Percentiles rank a stretch among this genome's conserved stretches.
These are phyloP conservation scores for Troides oblongomaculatus DNA, from an alignment of 2,888 invertebrate genomes.

Conservation along the genomic window DNA sequence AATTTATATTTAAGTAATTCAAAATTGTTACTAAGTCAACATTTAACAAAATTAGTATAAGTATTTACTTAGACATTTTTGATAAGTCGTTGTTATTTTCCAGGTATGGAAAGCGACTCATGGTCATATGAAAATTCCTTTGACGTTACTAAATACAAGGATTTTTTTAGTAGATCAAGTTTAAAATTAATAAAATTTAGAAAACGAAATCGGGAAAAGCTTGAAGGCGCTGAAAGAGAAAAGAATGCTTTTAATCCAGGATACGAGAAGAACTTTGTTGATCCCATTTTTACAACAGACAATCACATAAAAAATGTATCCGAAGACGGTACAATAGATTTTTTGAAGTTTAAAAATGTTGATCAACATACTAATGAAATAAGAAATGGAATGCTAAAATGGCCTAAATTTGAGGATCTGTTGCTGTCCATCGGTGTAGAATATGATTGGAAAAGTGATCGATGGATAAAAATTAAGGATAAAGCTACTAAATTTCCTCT, in stretches of 20 bases:
- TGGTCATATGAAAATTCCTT: constrained; percentile 31
- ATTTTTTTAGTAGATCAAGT: neutral
- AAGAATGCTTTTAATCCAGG: neutral
- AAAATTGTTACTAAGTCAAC: neutral
- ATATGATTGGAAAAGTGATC: constrained; percentile 75
- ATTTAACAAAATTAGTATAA: neutral
- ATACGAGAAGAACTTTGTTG: neutral
- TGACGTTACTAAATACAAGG: constrained; percentile 59
- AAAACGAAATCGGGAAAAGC: constrained; percentile 19
- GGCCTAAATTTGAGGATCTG: constrained; percentile 73
- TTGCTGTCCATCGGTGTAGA: constrained; percentile 62
- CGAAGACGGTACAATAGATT: neutral
- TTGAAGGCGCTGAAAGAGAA: neutral
- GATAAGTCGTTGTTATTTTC: neutral
- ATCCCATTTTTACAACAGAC: constrained; percentile 35
- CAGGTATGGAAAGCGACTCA: constrained; percentile 16
- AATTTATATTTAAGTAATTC: too few species aligned
- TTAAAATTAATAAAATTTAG: constrained; percentile 23
- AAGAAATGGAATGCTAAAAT: constrained; percentile 34
- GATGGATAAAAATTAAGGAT: constrained; percentile 71
- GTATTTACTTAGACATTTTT: neutral
- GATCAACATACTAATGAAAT: constrained; percentile 27
- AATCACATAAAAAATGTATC: constrained; percentile 34
- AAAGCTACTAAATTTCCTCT: constrained; percentile 45
- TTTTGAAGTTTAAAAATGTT: neutral